These are phyloP conservation scores for Acinonyx jubatus DNA, from an alignment of 2,113 vertebrate species.

Conservation along the genomic window DNA sequence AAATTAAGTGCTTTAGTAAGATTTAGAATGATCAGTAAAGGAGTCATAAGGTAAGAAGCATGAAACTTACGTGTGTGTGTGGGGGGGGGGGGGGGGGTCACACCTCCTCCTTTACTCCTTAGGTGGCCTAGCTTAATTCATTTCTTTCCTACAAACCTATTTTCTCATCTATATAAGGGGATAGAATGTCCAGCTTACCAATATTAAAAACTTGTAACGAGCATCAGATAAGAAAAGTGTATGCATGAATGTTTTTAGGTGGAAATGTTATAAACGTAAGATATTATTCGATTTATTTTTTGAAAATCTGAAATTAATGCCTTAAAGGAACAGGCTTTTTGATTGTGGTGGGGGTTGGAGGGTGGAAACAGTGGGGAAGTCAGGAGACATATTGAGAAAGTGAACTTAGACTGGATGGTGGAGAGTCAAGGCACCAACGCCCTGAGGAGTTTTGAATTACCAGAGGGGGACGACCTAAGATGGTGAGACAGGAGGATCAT, in stretches of 20 bases:
- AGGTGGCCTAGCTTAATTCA: not conserved
- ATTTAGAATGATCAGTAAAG: not conserved
- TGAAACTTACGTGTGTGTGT: not conserved
- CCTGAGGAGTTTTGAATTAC: not conserved
- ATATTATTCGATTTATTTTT: not conserved
- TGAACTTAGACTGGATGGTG: not conserved
- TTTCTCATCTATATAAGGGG: not conserved
- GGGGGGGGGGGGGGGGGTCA: no score
- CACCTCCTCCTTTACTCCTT: not conserved
- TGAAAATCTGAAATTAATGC: not conserved
- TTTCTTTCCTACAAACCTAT: not conserved
- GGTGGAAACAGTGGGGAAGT: not conserved
- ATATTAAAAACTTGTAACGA: not conserved
- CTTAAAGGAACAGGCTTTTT: not conserved
- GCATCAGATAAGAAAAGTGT: not conserved
- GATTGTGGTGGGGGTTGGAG: not conserved
- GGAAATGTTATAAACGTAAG: not conserved
- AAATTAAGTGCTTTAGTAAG: not conserved
- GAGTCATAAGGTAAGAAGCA: not conserved
- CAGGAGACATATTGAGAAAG: not conserved
- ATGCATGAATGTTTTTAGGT: not conserved
- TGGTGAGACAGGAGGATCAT: not conserved
- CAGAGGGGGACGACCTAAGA: not conserved
- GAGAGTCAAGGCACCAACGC: not conserved
- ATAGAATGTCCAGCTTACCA: not conserved